Base-by-base conservation (phyloP, 2,797 vertebrate genomes). In the Falco naumanni region DNA sequence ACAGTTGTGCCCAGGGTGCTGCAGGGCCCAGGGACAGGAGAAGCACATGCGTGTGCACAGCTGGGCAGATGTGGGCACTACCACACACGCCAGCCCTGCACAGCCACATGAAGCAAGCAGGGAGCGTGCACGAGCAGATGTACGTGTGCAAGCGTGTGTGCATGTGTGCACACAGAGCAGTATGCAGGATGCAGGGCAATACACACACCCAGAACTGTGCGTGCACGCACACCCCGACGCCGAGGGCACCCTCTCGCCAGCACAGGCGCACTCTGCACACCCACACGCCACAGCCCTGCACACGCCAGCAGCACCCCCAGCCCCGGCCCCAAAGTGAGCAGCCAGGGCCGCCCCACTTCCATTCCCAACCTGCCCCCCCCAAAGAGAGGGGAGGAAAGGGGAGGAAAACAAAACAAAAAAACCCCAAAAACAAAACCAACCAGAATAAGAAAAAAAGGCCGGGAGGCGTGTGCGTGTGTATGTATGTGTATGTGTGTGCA, bases 11-110 rank as follows among this genome's bases (percentile, higher is more conserved):
- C 68, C 26, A 6, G 60, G 51, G 8, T 2, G 6, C 28, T 9
- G 39, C 64, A 24, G 33, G 7, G 53, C 34, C 31, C 37, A 25
- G 84, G 45, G 39, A 63, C 59, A 25, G 13, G 17, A 70, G 33
- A 25, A 65, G 45, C 60, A 60, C 39, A 64, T 0, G 0, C 1
- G 2, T 25, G 69, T 11, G 63, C 54, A 29, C 0, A 0, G 64
- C 33, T 4, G 2, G 34, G 34, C 34, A 39, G 16, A 25, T 2
- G 43, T 0, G 0, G 60, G 66, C 0, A 0, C 33, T 43, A 33
- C 47, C 0, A 0, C 28, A 8, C 57, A 28, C 6, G 5, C 47
- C 41, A 25, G 54, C 14, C 20, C 50, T 45, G 48, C 66, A 16
- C 1, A 0, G 48, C 18, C 60, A 25, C 59, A 54, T 0, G 33